Conservation (phyloP, 2,888 invertebrate species). For the Habrosyne pyritoides region DNA sequence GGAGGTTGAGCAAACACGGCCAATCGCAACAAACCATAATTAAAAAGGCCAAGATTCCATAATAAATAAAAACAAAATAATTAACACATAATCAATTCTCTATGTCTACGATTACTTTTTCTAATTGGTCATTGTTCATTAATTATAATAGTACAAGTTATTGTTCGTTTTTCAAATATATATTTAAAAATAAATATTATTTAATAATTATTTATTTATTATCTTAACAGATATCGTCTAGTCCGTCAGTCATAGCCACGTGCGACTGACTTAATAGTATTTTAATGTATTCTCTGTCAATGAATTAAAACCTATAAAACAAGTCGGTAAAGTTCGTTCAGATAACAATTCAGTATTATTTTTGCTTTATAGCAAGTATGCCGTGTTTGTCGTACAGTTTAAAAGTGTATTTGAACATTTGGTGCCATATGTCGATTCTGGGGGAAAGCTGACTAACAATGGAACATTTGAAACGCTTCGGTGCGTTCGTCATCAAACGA, state of each 20-base stretch:
- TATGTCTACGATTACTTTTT: too few species aligned
- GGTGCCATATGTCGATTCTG: slow-evolving; percentile 29
- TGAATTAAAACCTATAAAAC: slow-evolving; percentile 44
- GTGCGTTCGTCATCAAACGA: slow-evolving; percentile 26
- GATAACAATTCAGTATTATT: slow-evolving; percentile 51
- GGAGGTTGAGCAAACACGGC: too few species aligned
- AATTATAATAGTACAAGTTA: too few species aligned
- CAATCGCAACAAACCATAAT: too few species aligned
- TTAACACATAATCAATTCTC: too few species aligned
- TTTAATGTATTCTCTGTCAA: slow-evolving; percentile 46
- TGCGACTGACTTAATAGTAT: slow-evolving; percentile 40
- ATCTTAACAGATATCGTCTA: neutral
- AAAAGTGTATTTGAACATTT: slow-evolving; percentile 26
- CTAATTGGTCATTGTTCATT: too few species aligned
- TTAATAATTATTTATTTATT: neutral
- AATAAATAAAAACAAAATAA: too few species aligned
- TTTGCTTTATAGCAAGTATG: slow-evolving; percentile 51
- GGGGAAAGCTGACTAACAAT: slow-evolving; percentile 39
- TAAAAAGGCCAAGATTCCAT: too few species aligned
- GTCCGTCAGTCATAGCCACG: slow-evolving; percentile 27
- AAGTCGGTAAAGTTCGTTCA: slow-evolving; percentile 28
- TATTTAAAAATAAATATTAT: too few species aligned
- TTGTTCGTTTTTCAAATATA: too few species aligned
- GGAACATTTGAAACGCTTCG: slow-evolving; percentile 32
- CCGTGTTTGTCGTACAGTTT: slow-evolving; percentile 42